A percentile compares a stretch with the other conserved stretches of the same genome.
phyloP scores from a whole-genome alignment of 2,113 vertebrate species.

The Eurypyga helias region DNA sequence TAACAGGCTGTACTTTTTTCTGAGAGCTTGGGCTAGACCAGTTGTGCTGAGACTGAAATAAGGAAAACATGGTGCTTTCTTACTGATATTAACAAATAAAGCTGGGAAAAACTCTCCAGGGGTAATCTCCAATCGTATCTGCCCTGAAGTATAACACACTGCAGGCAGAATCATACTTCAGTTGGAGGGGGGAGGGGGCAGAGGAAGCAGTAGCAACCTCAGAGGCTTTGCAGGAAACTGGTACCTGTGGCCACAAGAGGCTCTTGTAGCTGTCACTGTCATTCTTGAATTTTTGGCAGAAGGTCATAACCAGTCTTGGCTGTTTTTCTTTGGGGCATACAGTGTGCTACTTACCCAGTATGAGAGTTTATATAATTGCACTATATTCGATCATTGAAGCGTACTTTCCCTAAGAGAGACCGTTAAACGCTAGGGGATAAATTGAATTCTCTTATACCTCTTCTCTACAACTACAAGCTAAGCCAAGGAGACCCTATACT shows the following conservation, averaged over 20 bases:
- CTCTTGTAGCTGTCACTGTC: not conserved
- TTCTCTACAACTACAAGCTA: not conserved
- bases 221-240: not conserved
- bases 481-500: not conserved
- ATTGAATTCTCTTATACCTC: not conserved
- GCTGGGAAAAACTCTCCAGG: not conserved
- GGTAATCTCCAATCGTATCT: not conserved
- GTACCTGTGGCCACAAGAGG: not conserved
- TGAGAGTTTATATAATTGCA: constrained; percentile 9
- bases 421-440: not conserved
- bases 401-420: not conserved
- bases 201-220: not conserved
- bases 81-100: not conserved
- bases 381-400: not conserved
- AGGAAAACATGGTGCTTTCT: not conserved
- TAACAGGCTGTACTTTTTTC: not conserved
- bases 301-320: not conserved
- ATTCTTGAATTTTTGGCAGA: not conserved
- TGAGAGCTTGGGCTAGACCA: not conserved
- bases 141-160: not conserved
- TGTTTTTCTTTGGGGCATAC: not conserved
- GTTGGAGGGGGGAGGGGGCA: not conserved
- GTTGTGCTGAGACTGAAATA: not conserved
- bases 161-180: not conserved
- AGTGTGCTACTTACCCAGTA: not conserved